Evolutionary conservation across 2,113 vertebrate genomes (phyloP), one percentile per base, ranked within the genome.

Genomic region (Trichechus manatus): DNA sequence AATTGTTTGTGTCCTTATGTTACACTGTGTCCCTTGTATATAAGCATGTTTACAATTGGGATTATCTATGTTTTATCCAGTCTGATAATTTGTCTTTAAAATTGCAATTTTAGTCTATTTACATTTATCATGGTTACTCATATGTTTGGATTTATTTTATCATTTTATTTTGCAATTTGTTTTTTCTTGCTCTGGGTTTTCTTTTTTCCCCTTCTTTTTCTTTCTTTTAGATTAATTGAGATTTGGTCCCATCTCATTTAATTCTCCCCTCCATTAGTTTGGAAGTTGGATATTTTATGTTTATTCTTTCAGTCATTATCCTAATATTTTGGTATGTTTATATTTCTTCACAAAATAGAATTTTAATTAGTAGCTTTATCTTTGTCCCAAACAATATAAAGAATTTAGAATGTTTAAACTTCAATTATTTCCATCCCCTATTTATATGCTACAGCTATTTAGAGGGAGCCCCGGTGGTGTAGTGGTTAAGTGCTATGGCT

Each of bases 381-480:
- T 92, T 79, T 93, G 44, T 74, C n/a, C 6, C 74, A 94, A 74
- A 78, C 1, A 53, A 79, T 79, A 25, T 80, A 89, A 89, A 64
- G 47, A 53, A 80, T 20, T 72, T 72, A 53, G 66, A 91, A n/a
- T 42, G 74, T 89, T 95, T 17, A 90, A 29, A 31, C 3, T 70
- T 31, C 4, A 44, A 44, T 72, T 23, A 70, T 22, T 83, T 61
- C 23, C 11, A 47, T 39, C 9, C 15, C 20, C 53, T 70, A 83
- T 78, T 56, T 78, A 74, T 25, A 44, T 79, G 9, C 11, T 83
- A 68, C n/a, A 33, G 4, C 44, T 77, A 44, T 50, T 56, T 56
- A 56, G 53, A 56, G 15, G 53, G 53, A 56, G 11, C 53, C 15
- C 53, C 13, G 53, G 53, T 56, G 15, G 53, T 17, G 13, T 56